Conservation (phyloP, 2,797 vertebrate genomes). For the Okamejei kenojei region DNA sequence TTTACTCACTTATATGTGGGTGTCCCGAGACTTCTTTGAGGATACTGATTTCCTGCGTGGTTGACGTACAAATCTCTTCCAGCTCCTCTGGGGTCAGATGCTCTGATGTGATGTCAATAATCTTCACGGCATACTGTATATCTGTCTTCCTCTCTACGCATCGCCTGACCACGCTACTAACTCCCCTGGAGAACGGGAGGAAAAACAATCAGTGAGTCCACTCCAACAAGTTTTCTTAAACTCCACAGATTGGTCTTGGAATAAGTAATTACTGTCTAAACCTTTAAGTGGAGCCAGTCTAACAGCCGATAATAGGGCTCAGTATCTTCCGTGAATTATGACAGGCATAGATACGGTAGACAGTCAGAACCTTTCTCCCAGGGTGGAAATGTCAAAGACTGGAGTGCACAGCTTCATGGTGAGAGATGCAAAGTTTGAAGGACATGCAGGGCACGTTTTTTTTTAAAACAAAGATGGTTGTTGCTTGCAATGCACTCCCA, state of each 20-base stretch:
- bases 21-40: conserved; percentile 80
- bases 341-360: too few relatives aligned
- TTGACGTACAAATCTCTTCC: conserved; percentile 76
- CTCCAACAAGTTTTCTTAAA: neutral
- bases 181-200: conserved; percentile 68
- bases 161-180: conserved; percentile 89
- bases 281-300: neutral
- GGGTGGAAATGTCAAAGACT: too few relatives aligned
- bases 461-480: too few relatives aligned
- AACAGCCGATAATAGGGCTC: neutral
- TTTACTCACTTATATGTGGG: conserved; percentile 83
- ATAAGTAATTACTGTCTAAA: neutral
- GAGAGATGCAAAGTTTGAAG: too few relatives aligned
- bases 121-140: conserved; percentile 85
- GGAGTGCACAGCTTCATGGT: too few relatives aligned
- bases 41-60: conserved; percentile 87
- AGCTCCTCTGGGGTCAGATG: conserved; percentile 71
- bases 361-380: too few relatives aligned
- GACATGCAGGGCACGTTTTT: too few relatives aligned
- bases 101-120: conserved; percentile 90
- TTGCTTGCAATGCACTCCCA: too few relatives aligned
- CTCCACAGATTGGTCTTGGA: neutral
- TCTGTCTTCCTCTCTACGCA: conserved; percentile 74
- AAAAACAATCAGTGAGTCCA: neutral
- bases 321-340: neutral